These are phyloP conservation scores for Mercenaria mercenaria DNA, from an alignment of 1,140 invertebrate species.

Conservation along the genomic window DNA sequence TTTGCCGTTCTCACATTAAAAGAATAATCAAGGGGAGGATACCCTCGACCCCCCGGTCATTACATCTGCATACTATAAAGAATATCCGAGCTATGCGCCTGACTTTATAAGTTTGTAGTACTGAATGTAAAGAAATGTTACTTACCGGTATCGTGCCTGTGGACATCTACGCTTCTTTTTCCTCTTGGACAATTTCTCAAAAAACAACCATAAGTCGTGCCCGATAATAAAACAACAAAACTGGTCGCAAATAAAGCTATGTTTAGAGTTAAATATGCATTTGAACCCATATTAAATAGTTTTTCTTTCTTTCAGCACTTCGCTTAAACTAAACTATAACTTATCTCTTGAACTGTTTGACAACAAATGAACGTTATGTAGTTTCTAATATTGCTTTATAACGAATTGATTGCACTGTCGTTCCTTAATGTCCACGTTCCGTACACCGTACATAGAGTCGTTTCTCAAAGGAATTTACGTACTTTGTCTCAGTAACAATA, in stretches of 20 bases:
- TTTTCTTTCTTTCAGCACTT: neutral
- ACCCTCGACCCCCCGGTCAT: too few relatives aligned
- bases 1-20: too few relatives aligned
- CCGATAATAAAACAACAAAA: neutral
- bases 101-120: too few relatives aligned
- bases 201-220: constrained; percentile 67
- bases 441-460: neutral
- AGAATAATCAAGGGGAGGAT: too few relatives aligned
- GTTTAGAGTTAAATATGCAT: neutral
- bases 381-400: neutral
- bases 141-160: constrained; percentile 64
- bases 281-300: neutral
- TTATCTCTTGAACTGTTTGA: neutral
- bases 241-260: neutral
- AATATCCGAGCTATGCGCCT: too few relatives aligned
- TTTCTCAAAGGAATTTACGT: neutral
- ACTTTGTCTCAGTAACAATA: neutral
- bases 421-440: neutral
- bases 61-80: too few relatives aligned
- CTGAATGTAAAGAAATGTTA: too few relatives aligned
- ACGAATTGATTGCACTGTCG: neutral
- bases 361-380: neutral
- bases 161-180: constrained; percentile 75
- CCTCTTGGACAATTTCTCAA: constrained; percentile 82
- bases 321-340: neutral